Evolutionary conservation across 2,888 invertebrate genomes (phyloP).

Genomic region (Andricus curvator): DNA sequence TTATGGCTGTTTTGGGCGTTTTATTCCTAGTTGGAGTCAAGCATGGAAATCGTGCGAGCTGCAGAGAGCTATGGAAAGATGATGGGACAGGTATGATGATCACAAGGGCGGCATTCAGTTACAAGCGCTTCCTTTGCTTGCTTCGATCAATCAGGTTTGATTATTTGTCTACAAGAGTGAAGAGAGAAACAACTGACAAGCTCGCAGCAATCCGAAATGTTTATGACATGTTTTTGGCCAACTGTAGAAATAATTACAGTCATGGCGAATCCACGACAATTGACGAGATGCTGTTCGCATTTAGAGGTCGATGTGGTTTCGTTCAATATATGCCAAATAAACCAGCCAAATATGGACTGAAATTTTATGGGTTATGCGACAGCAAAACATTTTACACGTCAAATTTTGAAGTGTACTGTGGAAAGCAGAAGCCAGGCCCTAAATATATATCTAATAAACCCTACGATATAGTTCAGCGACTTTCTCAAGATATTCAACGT

Average conservation of each 20-base stretch:
- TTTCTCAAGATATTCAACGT: conserved; percentile 32
- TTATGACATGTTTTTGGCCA: conserved; percentile 38
- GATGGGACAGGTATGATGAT: conserved; percentile 48
- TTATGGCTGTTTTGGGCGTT: conserved; percentile 55
- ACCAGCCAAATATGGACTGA: conserved; percentile 51
- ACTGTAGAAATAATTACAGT: conserved; percentile 43
- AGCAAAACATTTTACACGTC: conserved; percentile 44
- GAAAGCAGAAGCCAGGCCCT: conserved; percentile 41
- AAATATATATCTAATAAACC: not conserved
- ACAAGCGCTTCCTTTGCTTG: conserved; percentile 51
- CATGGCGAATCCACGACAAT: conserved; percentile 41
- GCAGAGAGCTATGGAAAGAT: conserved; percentile 46
- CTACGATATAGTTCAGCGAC: conserved; percentile 39
- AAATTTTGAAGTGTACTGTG: conserved; percentile 49
- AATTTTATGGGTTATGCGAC: conserved; percentile 48
- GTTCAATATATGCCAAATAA: conserved; percentile 45
- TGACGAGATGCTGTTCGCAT: conserved; percentile 49
- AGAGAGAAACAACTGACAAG: conserved; percentile 46
- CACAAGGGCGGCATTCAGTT: conserved; percentile 47
- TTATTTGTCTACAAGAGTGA: conserved; percentile 44
- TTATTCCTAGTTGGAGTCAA: conserved; percentile 46
- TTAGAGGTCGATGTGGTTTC: conserved; percentile 46
- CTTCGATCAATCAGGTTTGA: conserved; percentile 48
- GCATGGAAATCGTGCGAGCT: conserved; percentile 46
- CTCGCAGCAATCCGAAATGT: conserved; percentile 48